Base-by-base conservation (phyloP, 2,797 vertebrate genomes). In the Chaetophractus vellerosus region DNA sequence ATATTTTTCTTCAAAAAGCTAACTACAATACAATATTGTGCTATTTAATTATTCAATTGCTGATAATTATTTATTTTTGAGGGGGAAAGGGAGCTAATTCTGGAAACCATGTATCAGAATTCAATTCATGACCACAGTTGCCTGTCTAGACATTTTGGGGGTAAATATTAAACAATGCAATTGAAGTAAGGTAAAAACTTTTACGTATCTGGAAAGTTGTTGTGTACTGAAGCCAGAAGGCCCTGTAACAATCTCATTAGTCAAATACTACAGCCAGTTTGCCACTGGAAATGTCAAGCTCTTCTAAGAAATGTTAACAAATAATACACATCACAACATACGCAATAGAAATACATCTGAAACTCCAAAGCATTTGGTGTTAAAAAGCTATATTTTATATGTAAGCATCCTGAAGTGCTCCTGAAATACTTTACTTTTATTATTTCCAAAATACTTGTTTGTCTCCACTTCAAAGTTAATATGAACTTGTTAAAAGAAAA, bases 261-360 rank as follows among this genome's bases (percentile, higher is more conserved):
- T 41, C 38, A 90, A 95, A 74, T 52, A 91, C 76, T 90, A 91
- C 11, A 72, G 66, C 88, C 97, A 97, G 80, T 92, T 88, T 76
- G 83, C 89, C 95, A 90, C 91, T 71, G 80, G 92, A 96, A 93
- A 96, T 96, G 94, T 61, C 95, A 96, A 96, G 11, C 97, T 97
- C 97, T 98, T 98, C 91, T 95, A 97, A 88, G 97, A 96, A 95
- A 93, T 98, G 96, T 94, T 96, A 96, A 96, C 95, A 97, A 38
- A 96, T 95, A 96, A 95, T 89, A 92, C 31, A 93, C 28, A 95
- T 84, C 26, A 96, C 88, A 97, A 91, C 92, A 95, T 50, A 96
- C 26, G 96, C 96, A 96, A 9, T 55, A 97, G 92, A 96, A 96
- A 97, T 79, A 96, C 94, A 97, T 96, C 94, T 97, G 88, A 96